Base-by-base conservation (phyloP, 2,797 vertebrate species). In the Chromis chromis region DNA sequence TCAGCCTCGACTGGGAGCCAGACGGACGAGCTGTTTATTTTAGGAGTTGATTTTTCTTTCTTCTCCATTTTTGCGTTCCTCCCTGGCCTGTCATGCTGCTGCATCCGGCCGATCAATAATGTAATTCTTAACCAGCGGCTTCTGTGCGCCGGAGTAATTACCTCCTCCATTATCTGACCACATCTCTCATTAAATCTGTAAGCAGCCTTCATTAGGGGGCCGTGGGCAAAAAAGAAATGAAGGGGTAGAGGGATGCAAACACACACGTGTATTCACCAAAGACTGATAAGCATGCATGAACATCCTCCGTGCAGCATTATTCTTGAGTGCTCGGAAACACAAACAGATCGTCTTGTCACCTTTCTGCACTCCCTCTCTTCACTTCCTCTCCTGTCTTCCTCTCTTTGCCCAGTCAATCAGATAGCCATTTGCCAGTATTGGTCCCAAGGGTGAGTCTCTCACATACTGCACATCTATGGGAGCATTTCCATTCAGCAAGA, bases 121-220 rank as follows among this genome's bases (percentile, higher is more conserved):
- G 87, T 81, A 42, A 89, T 92, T 91, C 90, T 88, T 90, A 88
- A 93, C 84, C 86, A 89, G 87, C 10, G 54, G 74, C 71, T 82
- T 74, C 74, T 81, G 70, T 59, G 53, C 24, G 8, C 83, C 64
- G 69, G 74, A 90, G 89, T 93, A 92, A 94, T 93, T 91, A 90
- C 89, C 85, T 85, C 83, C 85, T 91, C 87, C 82, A 88, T 91
- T 93, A 93, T 91, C 89, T 71, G 88, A 91, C 91, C 89, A 76
- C 85, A 87, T 89, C 78, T 85, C 88, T 91, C 86, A 90, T 85
- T 91, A 89, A 80, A 36, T 83, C 83, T 82, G 87, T 85, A 85
- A 85, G 86, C 76, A 75, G 84, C 81, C 84, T 81, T 90, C 86
- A 90, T 92, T 86, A 76, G 33, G 33, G 25, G 54, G 72, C 74